These are phyloP conservation scores for Hafferia zeledoni DNA, from an alignment of 2,797 vertebrate species.

Conservation along the genomic window DNA sequence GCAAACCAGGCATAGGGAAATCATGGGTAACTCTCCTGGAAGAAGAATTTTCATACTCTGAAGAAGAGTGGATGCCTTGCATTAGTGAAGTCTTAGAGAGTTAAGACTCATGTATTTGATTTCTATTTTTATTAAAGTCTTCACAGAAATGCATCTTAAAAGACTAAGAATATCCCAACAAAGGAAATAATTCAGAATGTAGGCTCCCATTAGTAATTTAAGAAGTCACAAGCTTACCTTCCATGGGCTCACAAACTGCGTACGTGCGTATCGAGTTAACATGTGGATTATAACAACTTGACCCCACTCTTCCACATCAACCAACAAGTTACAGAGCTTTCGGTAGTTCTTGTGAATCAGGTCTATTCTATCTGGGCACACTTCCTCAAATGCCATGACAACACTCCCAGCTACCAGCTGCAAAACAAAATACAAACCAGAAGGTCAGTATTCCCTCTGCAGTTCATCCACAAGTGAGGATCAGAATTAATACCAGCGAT, in stretches of 20 bases:
- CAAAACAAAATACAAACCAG: conserved; percentile 61
- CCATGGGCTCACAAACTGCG: conserved; percentile 94
- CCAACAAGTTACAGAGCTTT: conserved; percentile 94
- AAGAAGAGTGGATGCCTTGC: neutral
- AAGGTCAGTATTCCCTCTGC: neutral
- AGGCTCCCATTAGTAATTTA: neutral
- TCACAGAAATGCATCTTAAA: neutral
- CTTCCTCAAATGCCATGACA: conserved; percentile 97
- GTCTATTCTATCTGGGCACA: conserved; percentile 96
- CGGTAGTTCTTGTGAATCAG: conserved; percentile 98
- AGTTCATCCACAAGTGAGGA: neutral
- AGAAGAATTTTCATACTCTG: neutral
- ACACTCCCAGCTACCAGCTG: conserved; percentile 97
- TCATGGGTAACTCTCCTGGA: neutral
- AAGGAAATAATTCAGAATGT: neutral
- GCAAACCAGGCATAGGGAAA: neutral
- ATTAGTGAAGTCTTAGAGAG: neutral
- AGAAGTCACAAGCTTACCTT: conserved; percentile 80
- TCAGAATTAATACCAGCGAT: neutral
- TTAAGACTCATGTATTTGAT: neutral
- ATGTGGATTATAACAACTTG: conserved; percentile 98
- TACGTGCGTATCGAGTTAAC: conserved; percentile 95
- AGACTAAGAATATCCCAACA: neutral
- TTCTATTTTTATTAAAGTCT: neutral
- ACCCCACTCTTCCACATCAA: conserved; percentile 98